phyloP scores from a whole-genome alignment of 1,140 invertebrate genomes.

The Geopemphigus sp. region DNA sequence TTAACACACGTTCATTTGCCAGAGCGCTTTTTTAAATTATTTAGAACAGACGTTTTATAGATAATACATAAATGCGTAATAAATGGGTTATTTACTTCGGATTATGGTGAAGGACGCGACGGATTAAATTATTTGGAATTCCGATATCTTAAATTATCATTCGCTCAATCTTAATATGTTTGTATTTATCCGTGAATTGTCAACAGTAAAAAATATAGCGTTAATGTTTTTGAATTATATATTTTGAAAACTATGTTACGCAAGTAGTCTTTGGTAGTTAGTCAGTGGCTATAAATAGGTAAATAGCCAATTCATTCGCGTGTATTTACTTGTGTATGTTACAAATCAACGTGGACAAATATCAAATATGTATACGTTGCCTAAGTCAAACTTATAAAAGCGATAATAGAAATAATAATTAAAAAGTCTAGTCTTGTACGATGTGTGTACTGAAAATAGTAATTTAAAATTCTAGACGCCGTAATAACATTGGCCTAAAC shows the following conservation, averaged over 20 bases:
- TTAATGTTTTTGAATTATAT: not conserved
- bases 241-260: no score
- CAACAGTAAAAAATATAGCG: not conserved
- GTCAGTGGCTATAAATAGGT: no score
- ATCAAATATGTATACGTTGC: not conserved
- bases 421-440: conserved; percentile 26
- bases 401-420: conserved; percentile 4
- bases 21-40: not conserved
- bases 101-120: conserved; percentile 3
- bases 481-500: conserved; percentile 11
- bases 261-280: no score
- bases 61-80: not conserved
- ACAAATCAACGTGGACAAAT: not conserved
- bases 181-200: not conserved
- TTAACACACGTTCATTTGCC: not conserved
- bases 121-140: not conserved
- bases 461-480: conserved; percentile 31
- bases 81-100: conserved; percentile 16
- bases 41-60: not conserved
- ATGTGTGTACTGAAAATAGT: conserved; percentile 15
- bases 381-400: not conserved
- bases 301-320: no score
- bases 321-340: no score
- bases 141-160: not conserved
- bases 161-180: not conserved